Conservation (phyloP, 2,888 invertebrate species). For the Sthenelais limicola region DNA sequence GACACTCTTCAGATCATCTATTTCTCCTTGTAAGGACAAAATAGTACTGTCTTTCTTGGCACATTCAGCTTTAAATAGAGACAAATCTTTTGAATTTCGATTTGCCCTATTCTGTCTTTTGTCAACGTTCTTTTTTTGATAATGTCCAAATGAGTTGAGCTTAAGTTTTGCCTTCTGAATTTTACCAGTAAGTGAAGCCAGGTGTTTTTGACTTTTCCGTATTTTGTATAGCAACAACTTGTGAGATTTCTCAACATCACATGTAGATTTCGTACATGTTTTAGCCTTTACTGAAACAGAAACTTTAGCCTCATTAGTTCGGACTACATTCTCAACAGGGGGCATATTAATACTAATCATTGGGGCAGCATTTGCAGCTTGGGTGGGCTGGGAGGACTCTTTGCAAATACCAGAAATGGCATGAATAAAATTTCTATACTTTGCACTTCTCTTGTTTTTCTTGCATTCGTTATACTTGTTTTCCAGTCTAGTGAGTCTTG, state of each 20-base stretch:
- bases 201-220: background rate
- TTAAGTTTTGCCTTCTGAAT: background rate
- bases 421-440: background rate
- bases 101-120: constrained; percentile 7
- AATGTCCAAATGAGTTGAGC: constrained; percentile 8
- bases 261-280: no score
- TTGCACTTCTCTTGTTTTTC: background rate
- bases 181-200: background rate
- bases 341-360: no score
- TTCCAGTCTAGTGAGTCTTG: background rate
- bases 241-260: no score
- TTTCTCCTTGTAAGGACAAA: background rate
- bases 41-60: background rate
- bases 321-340: no score
- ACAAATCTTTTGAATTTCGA: background rate
- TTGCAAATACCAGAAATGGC: background rate
- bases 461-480: constrained; percentile 1
- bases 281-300: no score
- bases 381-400: no score
- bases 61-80: background rate
- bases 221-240: background rate
- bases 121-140: constrained; percentile 6
- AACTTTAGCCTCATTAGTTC: no score
- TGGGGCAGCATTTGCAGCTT: no score
- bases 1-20: background rate